phyloP scores from a whole-genome alignment of 2,113 vertebrate genomes.

The Hydropotes inermis region DNA sequence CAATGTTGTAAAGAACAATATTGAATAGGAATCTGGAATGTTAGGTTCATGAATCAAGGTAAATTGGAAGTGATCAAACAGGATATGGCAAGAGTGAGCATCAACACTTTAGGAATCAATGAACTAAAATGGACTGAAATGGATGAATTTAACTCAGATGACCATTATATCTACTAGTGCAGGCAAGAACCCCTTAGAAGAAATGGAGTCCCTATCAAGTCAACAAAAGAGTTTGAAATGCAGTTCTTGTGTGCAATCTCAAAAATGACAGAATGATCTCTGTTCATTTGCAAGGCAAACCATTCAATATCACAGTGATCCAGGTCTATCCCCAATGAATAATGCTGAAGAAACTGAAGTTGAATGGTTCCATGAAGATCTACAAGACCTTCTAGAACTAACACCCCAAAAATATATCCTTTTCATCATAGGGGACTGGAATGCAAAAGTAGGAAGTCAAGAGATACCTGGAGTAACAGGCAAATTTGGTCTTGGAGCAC shows the following conservation, averaged over 20 bases:
- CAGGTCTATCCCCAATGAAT: not conserved
- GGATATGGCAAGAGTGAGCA: not conserved
- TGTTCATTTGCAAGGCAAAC: not conserved
- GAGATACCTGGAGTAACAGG: not conserved
- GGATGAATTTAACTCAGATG: not conserved
- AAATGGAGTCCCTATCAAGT: not conserved
- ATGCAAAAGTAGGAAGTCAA: not conserved
- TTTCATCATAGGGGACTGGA: not conserved
- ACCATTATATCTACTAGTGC: not conserved
- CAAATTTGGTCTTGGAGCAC: not conserved
- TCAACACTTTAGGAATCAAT: not conserved
- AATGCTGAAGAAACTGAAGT: not conserved
- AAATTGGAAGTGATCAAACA: not conserved
- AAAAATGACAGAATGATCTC: not conserved
- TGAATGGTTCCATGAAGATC: not conserved
- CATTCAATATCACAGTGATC: not conserved
- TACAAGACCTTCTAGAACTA: not conserved
- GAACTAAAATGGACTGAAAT: not conserved
- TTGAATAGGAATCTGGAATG: not conserved
- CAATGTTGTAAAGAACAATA: not conserved
- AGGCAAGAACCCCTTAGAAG: not conserved
- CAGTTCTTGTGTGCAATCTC: not conserved
- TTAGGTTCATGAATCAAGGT: not conserved
- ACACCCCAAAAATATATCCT: not conserved
- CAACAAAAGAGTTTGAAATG: not conserved